Conservation (phyloP, 2,797 vertebrate genomes). For the Phalloptychus januarius region DNA sequence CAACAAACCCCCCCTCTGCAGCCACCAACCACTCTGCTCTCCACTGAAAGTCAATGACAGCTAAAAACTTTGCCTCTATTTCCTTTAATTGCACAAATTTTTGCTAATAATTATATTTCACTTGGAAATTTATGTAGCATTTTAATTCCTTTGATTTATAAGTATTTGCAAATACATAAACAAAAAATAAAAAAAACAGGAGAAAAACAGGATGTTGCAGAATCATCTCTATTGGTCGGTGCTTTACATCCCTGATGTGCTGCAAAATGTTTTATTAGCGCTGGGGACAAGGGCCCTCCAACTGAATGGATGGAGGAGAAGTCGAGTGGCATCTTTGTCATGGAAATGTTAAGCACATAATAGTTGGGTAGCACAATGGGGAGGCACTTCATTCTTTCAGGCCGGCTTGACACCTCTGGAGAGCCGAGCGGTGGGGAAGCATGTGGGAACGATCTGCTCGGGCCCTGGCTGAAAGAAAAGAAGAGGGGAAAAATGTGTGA, state of each 20-base stretch:
- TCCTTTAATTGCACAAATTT: neutral
- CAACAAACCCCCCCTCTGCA: conserved; percentile 54
- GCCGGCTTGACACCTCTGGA: conserved; percentile 96
- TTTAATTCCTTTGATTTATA: neutral
- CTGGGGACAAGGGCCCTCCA: conserved; percentile 90
- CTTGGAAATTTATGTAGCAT: neutral
- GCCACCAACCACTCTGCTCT: conserved; percentile 2
- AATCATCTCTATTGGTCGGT: conserved; percentile 50
- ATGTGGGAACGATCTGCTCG: conserved; percentile 98
- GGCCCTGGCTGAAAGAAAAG: conserved; percentile 50
- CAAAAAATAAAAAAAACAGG: neutral
- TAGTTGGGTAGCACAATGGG: conserved; percentile 95
- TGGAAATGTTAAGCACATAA: conserved; percentile 99
- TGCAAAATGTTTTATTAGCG: conserved; percentile 96
- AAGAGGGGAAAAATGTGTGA: conserved; percentile 46
- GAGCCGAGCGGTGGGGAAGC: conserved; percentile 95
- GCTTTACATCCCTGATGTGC: conserved; percentile 95
- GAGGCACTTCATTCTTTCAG: conserved; percentile 99
- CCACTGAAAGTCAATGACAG: neutral
- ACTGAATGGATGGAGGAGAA: conserved; percentile 97
- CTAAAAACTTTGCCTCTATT: conserved; percentile 2
- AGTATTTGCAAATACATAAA: neutral
- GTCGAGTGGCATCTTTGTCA: conserved; percentile 99
- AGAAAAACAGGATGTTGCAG: conserved; percentile 13
- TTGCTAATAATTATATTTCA: neutral